Evolutionary conservation across 2,888 invertebrate genomes (phyloP).

Genomic region (Acleris holmiana): DNA sequence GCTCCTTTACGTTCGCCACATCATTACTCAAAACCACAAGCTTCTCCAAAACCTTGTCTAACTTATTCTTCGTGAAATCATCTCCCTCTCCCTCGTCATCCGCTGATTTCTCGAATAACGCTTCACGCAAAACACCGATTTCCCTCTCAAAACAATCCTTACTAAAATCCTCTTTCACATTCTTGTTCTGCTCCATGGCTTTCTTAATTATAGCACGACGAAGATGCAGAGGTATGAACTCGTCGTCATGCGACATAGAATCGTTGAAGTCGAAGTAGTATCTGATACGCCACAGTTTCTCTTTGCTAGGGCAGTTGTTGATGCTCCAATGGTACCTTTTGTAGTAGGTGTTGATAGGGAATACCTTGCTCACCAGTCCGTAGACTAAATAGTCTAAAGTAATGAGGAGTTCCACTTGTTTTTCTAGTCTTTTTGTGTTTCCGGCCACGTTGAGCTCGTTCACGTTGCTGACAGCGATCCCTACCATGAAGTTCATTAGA

Average conservation of each 20-base stretch:
- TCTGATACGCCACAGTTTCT: slow-evolving; percentile 31
- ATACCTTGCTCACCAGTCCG: slow-evolving; percentile 28
- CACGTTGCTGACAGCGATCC: slow-evolving; percentile 67
- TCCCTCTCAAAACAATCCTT: slow-evolving; percentile 20
- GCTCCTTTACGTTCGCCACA: slow-evolving; percentile 26
- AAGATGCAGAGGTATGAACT: slow-evolving; percentile 24
- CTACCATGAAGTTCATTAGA: slow-evolving; percentile 66
- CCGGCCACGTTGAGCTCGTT: slow-evolving; percentile 62
- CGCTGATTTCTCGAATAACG: slow-evolving; percentile 20
- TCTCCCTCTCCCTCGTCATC: slow-evolving; percentile 4
- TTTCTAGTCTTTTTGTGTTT: slow-evolving; percentile 56
- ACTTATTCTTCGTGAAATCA: slow-evolving; percentile 17
- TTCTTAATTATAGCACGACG: slow-evolving; percentile 22
- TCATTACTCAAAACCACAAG: slow-evolving; percentile 16
- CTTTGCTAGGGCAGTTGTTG: slow-evolving; percentile 33
- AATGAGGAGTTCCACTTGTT: slow-evolving; percentile 60
- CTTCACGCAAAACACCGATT: slow-evolving; percentile 20
- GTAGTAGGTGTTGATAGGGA: slow-evolving; percentile 32
- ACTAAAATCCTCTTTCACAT: slow-evolving; percentile 5
- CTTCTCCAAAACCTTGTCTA: slow-evolving; percentile 24
- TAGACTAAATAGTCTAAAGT: slow-evolving; percentile 51
- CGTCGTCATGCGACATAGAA: slow-evolving; percentile 28
- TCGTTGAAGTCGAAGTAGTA: slow-evolving; percentile 30
- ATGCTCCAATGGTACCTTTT: slow-evolving; percentile 34
- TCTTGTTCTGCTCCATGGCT: slow-evolving; percentile 30